These are phyloP conservation scores for Naja naja DNA, from an alignment of 2,113 vertebrate species.

Conservation along the genomic window DNA sequence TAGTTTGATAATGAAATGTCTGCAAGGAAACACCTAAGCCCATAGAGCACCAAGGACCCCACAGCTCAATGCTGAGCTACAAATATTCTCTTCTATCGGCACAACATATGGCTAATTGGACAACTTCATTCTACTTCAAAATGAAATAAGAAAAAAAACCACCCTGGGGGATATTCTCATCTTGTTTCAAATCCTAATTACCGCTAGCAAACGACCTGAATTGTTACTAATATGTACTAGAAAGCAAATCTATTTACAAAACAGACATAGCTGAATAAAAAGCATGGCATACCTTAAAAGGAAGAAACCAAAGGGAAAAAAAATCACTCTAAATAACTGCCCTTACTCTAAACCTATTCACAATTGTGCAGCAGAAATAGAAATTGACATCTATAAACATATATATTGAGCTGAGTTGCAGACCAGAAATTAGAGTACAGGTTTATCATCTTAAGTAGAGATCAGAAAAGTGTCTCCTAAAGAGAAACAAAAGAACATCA, in stretches of 20 bases:
- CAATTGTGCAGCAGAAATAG: slow-evolving; percentile 23
- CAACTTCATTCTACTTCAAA: slow-evolving; percentile 53
- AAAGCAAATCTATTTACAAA: background rate
- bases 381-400: slow-evolving; percentile 50
- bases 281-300: slow-evolving; percentile 8
- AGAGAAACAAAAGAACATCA: slow-evolving; percentile 33
- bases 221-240: slow-evolving; percentile 29
- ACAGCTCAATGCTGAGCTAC: background rate
- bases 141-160: slow-evolving; percentile 28
- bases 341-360: background rate
- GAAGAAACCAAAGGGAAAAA: background rate
- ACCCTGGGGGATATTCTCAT: slow-evolving; percentile 17
- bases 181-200: slow-evolving; percentile 35
- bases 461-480: slow-evolving; percentile 49
- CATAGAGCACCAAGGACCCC: background rate
- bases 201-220: slow-evolving; percentile 32
- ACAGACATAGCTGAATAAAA: slow-evolving; percentile 18
- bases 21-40: background rate
- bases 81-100: background rate
- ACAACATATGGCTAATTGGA: slow-evolving; percentile 38
- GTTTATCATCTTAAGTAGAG: slow-evolving; percentile 40
- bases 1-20: background rate
- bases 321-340: background rate
- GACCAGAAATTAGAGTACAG: slow-evolving; percentile 49
- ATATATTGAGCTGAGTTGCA: slow-evolving; percentile 25